Conservation (phyloP, 2,797 vertebrate genomes). For the Pseudocheirus occidentalis region DNA sequence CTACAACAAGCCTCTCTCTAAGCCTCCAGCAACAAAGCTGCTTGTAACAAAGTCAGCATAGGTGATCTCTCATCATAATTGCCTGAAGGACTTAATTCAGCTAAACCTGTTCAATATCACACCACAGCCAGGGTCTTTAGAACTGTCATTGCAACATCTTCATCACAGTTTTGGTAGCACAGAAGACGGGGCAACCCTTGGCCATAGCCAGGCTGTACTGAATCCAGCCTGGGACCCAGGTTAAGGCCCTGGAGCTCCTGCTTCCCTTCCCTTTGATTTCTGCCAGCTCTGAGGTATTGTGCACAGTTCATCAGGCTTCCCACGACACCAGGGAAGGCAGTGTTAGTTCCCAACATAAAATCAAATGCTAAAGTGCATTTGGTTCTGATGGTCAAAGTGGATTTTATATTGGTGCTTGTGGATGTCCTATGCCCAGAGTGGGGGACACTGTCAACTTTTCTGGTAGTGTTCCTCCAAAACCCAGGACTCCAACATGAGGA, state of each 20-base stretch:
- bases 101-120: slow-evolving; percentile 91
- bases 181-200: slow-evolving; percentile 87
- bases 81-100: slow-evolving; percentile 85
- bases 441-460: not conserved
- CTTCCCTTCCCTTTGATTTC: not conserved
- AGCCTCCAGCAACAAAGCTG: not conserved
- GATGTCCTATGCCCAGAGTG: not conserved
- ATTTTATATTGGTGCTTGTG: not conserved
- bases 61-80: not conserved
- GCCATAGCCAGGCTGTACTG: slow-evolving; percentile 75
- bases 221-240: slow-evolving; percentile 50
- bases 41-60: not conserved
- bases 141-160: slow-evolving; percentile 92
- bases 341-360: not conserved
- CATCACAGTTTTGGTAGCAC: slow-evolving; percentile 93
- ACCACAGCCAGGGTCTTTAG: slow-evolving; percentile 89
- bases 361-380: not conserved
- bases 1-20: not conserved
- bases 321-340: not conserved
- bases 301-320: not conserved
- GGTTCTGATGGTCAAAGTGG: not conserved
- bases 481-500: not conserved
- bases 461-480: not conserved
- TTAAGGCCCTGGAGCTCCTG: slow-evolving; percentile 58
- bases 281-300: not conserved